These are phyloP conservation scores for Orientallactaga sibirica DNA, from an alignment of 2,797 vertebrate species.

Conservation along the genomic window DNA sequence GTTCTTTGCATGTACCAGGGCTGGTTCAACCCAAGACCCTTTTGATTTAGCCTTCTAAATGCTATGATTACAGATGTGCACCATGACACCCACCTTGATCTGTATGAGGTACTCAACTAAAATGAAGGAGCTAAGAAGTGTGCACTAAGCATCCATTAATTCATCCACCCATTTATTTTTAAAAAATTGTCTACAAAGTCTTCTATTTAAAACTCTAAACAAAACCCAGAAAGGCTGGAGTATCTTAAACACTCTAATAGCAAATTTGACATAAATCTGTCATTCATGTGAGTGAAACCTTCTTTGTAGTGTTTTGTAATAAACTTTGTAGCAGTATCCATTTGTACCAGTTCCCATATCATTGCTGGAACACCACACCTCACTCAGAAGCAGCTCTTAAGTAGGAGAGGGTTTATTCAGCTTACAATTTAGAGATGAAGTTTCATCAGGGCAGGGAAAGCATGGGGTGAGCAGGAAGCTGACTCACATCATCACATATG, in stretches of 20 bases:
- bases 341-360: no score
- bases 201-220: conserved; percentile 9
- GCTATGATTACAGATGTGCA: not conserved
- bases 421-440: no score
- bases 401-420: no score
- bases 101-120: conserved; percentile 30
- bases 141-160: conserved; percentile 2
- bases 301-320: not conserved
- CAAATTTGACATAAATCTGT: not conserved
- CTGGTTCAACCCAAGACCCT: not conserved
- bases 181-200: not conserved
- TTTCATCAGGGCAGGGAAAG: no score
- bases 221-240: not conserved
- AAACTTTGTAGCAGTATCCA: no score
- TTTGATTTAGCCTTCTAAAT: not conserved
- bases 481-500: no score
- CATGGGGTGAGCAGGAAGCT: no score
- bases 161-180: not conserved
- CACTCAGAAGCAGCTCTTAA: no score
- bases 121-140: not conserved
- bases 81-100: not conserved
- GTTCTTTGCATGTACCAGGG: not conserved
- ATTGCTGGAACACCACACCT: no score
- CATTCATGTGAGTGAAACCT: not conserved
- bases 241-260: not conserved